These are phyloP conservation scores for Clusia tigrina DNA, from an alignment of 2,888 invertebrate genomes.

Conservation along the genomic window DNA sequence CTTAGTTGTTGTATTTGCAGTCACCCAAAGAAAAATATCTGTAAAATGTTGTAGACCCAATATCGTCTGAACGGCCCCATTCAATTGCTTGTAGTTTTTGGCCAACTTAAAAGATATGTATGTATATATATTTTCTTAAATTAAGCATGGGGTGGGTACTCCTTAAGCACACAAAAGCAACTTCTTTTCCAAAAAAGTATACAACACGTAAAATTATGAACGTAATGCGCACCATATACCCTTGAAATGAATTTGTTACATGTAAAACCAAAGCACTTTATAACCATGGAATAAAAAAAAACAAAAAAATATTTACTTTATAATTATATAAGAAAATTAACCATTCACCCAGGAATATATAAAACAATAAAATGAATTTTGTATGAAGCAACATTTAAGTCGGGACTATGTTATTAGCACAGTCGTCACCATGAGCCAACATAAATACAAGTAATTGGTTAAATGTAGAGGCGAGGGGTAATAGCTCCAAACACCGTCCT, in stretches of 20 bases:
- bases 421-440: slow-evolving; percentile 12
- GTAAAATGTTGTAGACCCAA: no score
- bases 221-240: slow-evolving; percentile 1
- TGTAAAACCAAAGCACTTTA: not conserved
- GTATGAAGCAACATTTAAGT: not conserved
- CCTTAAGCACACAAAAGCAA: no score
- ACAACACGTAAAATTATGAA: no score
- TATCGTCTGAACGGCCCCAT: no score
- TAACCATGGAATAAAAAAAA: not conserved
- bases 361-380: slow-evolving; percentile 9
- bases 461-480: no score
- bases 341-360: slow-evolving; percentile 2
- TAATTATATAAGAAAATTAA: not conserved
- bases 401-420: not conserved
- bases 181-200: no score
- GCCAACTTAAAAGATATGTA: no score
- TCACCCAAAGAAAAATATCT: no score
- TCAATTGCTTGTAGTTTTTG: no score
- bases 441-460: not conserved
- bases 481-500: slow-evolving; percentile 16
- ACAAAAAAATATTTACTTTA: not conserved
- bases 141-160: no score
- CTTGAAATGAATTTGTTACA: not conserved
- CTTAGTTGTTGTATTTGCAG: no score
- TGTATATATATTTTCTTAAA: no score